Evolutionary conservation across 2,797 vertebrate genomes (phyloP), one percentile per base, ranked within the genome.

Genomic region (Crocodylus rhombifer): DNA sequence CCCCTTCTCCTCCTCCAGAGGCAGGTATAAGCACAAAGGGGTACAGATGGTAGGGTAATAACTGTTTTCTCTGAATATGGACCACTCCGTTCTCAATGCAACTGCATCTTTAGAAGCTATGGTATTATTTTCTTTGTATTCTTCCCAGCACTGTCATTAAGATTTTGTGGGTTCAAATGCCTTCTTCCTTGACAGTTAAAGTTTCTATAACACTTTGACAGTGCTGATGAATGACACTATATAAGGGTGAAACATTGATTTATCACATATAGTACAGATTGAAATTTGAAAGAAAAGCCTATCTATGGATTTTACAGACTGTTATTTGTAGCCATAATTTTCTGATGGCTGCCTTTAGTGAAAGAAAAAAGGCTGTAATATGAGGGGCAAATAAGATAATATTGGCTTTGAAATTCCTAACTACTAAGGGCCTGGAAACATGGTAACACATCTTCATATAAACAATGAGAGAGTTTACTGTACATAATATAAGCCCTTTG

Each of bases 401-500:
- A 36, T 65, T 56, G 89, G 84, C 58, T 75, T 95, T 75, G 80
- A 96, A 96, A 95, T 94, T 87, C 77, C 80, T 93, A 87, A 89
- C 30, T 92, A 93, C 11, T 58, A 57, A 74, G 69, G 16, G 62
- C 23, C 56, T 96, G 51, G 55, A 84, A 96, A 86, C 56, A 16
- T 73, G 60, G 76, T 94, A 88, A 96, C 86, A 80, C 20, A 12
- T 79, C 1, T 15, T 84, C 94, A 95, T 95, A 77, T 82, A 69
- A 93, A 91, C 84, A 88, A 88, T 84, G 62, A 83, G 94, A 33
- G 91, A 91, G 85, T 92, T 95, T 91, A 94, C 90, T 0, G 0
- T 73, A 86, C 65, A 93, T 95, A 94, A 85, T 85, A 94, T 92
- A 93, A 95, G 76, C 80, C 91, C 56, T 92, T 84, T 94, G 94